A percentile compares a stretch with the other conserved stretches of the same genome.
Conservation (phyloP, 1,140 invertebrate genomes). For the Adoxophyes honmai region DNA sequence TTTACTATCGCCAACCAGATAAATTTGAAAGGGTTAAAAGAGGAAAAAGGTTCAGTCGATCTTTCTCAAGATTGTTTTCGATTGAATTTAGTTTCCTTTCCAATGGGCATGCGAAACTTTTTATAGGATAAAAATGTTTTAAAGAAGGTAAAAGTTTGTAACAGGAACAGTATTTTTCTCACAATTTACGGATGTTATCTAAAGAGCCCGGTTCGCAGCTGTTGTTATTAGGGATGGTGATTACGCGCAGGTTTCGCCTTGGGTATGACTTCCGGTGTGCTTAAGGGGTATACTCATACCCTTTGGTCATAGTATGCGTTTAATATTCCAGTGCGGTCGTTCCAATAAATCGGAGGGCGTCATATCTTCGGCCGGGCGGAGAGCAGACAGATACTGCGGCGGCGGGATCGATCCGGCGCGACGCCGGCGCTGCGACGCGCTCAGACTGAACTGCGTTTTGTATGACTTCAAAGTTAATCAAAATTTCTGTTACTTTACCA, state of each 20-base stretch:
- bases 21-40: constrained; percentile 1
- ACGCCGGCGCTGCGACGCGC: constrained; percentile 17
- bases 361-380: constrained; percentile 15
- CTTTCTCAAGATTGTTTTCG: not conserved
- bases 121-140: no score
- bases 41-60: not conserved
- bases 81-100: constrained; percentile 10
- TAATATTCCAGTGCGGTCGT: constrained; percentile 20
- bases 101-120: no score
- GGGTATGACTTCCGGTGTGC: not conserved
- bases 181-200: no score
- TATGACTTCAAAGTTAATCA: no score
- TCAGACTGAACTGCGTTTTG: constrained; percentile 13
- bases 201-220: not conserved
- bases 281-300: constrained; percentile 27
- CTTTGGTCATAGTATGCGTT: constrained; percentile 18
- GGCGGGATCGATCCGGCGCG: constrained; percentile 36
- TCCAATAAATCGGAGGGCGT: constrained; percentile 21
- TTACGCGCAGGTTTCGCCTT: not conserved
- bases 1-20: not conserved
- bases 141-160: no score
- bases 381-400: constrained; percentile 23
- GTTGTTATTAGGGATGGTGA: not conserved
- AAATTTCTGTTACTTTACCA: no score
- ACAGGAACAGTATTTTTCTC: no score